Evolutionary conservation across 2,888 invertebrate genomes (phyloP), one percentile per base, ranked within the genome.

Genomic region (Crematogaster levior): DNA sequence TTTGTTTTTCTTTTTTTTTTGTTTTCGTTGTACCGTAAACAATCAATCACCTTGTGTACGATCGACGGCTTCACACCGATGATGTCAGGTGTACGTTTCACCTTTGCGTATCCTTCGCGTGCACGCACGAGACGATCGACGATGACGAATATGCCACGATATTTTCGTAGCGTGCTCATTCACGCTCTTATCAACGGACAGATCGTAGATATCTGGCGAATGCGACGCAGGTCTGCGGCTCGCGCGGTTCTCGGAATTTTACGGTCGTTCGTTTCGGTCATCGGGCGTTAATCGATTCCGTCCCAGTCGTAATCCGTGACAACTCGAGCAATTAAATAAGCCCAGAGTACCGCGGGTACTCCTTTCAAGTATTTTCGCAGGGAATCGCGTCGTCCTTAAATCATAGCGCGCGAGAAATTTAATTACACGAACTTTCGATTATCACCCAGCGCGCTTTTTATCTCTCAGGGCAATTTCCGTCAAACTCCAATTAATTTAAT

Each of bases 91-190:
- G 63, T 40, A 9, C 40, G 30, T 15, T 61, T 46, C 46, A 10
- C 21, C 10, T 61, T 46, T 68, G 27, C n/a, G 70, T 48, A 70
- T 77, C 37, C 27, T 53, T 65, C 37, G 37, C 51, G 63, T 75
- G 6, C 34, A 5, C 6, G 34, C 34, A 34, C n/a, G n/a, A 34
- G 34, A 34, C 34, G n/a, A n/a, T n/a, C 27, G n/a, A 65, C 48
- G 9, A 27, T 9, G 10, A n/a, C 27, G 27, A 43, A 40, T n/a
- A 4, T 12, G 37, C 51, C 7, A 37, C 40, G 12, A 18, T 40
- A 37, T 37, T 7, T 51, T 40, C 18, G 30, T 21, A 5, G 40
- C 6, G 48, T 46, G 34, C 37, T 4, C 7, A n/a, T 66, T 34
- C 18, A 12, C 48, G 21, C 12, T 27, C 37, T 66, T 66, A 70